Evolutionary conservation across 2,113 vertebrate genomes (phyloP).

Genomic region (Dicerorhinus sumatrensis): DNA sequence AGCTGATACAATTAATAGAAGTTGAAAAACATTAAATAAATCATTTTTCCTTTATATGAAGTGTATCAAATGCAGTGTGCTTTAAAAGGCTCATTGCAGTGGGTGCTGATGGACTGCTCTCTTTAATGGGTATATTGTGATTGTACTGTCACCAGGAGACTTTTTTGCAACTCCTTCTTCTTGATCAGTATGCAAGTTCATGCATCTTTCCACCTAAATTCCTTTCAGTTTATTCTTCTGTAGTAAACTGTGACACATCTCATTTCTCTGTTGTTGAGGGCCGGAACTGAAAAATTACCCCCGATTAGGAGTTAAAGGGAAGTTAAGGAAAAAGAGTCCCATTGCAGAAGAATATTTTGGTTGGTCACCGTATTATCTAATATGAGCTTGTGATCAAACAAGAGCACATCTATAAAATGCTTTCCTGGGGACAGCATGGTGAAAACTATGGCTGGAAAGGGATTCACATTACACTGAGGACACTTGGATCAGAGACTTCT

Average conservation of each 20-base stretch:
- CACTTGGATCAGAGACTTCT: conserved; percentile 65
- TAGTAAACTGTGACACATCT: not conserved
- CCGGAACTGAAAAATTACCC: not conserved
- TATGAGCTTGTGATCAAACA: conserved; percentile 77
- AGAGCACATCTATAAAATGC: conserved; percentile 65
- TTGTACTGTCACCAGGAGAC: not conserved
- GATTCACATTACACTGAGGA: conserved; percentile 70
- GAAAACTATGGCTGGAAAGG: conserved; percentile 73
- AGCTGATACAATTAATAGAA: not conserved
- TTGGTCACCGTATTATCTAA: not conserved
- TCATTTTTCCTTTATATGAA: not conserved
- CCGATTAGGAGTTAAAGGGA: not conserved
- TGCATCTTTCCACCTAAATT: not conserved
- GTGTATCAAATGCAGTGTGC: not conserved
- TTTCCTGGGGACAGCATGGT: conserved; percentile 67
- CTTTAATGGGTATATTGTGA: not conserved
- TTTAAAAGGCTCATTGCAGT: not conserved
- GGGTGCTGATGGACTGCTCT: not conserved
- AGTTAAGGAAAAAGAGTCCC: not conserved
- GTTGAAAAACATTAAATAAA: not conserved
- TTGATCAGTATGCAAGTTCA: not conserved
- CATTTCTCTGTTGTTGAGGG: not conserved
- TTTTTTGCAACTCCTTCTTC: not conserved
- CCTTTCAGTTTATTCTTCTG: not conserved
- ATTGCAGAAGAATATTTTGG: not conserved